Evolutionary conservation across 2,888 invertebrate genomes (phyloP).

Genomic region (Digitonthophagus gazella): DNA sequence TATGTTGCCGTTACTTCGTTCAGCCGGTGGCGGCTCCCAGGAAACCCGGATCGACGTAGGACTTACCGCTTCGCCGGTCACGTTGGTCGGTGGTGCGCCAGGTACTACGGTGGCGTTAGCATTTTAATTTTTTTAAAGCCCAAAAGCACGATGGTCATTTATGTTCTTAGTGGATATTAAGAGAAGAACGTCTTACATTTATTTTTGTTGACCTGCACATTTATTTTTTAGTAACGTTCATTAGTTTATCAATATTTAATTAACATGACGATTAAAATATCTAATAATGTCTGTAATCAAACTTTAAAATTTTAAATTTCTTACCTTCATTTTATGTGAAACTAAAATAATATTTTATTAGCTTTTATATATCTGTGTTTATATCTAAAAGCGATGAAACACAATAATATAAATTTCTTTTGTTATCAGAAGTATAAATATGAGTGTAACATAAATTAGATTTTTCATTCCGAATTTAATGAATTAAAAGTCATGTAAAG

Average conservation of each 20-base stretch:
- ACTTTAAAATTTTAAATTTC: no score
- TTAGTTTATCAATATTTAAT: background rate
- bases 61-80: conserved; percentile 83
- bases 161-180: conserved; percentile 45
- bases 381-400: no score
- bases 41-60: conserved; percentile 85
- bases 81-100: conserved; percentile 93
- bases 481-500: no score
- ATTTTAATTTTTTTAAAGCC: conserved; percentile 44
- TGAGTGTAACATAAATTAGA: no score
- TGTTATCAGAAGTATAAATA: no score
- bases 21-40: conserved; percentile 91
- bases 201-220: background rate
- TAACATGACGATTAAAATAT: no score
- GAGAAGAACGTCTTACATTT: conserved; percentile 29
- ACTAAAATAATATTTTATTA: no score
- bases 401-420: no score
- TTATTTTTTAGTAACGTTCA: background rate
- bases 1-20: conserved; percentile 89
- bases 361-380: no score
- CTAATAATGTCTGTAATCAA: no score
- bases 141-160: conserved; percentile 37
- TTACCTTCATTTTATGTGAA: no score
- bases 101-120: conserved; percentile 70
- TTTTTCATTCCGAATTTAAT: no score